These are phyloP conservation scores for Eupithecia insigniata DNA, from an alignment of 2,888 invertebrate species.

Conservation along the genomic window DNA sequence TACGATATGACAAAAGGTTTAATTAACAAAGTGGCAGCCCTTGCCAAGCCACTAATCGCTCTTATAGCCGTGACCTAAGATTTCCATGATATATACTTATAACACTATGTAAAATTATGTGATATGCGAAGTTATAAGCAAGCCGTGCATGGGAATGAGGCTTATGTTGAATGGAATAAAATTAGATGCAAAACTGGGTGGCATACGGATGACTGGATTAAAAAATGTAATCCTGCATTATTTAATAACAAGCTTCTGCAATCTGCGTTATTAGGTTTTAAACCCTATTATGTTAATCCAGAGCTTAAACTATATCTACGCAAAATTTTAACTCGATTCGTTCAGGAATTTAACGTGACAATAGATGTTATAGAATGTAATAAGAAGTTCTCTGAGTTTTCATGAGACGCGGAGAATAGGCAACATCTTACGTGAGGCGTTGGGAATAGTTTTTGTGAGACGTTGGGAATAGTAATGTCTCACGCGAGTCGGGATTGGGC, in stretches of 20 bases:
- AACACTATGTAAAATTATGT: background rate
- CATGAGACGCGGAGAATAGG: no score
- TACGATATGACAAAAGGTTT: background rate
- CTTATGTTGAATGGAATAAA: background rate
- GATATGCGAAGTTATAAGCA: slow-evolving; percentile 2
- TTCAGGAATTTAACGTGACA: background rate
- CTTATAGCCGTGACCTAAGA: slow-evolving; percentile 58
- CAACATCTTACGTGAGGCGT: no score
- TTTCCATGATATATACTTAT: slow-evolving; percentile 45
- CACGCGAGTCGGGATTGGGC: no score
- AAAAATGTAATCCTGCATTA: background rate
- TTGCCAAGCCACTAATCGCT: slow-evolving; percentile 32
- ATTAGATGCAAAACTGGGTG: background rate
- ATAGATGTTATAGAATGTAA: no score
- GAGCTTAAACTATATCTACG: background rate
- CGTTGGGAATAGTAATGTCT: no score
- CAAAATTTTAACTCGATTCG: background rate
- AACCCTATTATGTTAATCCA: background rate
- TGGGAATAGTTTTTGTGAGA: no score
- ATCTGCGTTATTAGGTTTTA: background rate
- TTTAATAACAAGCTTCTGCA: background rate
- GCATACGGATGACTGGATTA: background rate
- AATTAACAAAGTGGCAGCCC: slow-evolving; percentile 16
- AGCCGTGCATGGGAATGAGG: slow-evolving; percentile 14
- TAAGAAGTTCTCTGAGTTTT: no score